Evolutionary conservation across 2,888 invertebrate species (phyloP).

Genomic region (Trachelus stipa): DNA sequence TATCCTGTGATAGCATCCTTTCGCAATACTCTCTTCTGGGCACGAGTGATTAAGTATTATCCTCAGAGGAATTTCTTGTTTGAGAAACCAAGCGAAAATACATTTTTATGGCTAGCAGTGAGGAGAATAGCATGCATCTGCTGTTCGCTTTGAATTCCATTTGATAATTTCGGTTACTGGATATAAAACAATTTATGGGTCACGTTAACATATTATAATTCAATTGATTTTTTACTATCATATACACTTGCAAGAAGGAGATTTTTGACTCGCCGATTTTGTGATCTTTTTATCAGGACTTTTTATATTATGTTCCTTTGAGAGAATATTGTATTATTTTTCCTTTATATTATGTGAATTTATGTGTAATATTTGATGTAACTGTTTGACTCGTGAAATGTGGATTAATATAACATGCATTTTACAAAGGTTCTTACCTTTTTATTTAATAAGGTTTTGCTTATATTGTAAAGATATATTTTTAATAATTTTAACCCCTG

Average conservation of each 20-base stretch:
- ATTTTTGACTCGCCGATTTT: background rate
- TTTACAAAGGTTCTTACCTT: background rate
- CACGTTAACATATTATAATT: background rate
- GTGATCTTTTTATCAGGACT: background rate
- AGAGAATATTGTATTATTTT: background rate
- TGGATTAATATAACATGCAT: background rate
- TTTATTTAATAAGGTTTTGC: background rate
- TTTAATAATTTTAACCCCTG: background rate
- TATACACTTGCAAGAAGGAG: background rate
- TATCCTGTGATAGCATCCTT: background rate
- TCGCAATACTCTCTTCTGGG: constrained; percentile 2
- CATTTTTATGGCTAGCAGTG: constrained; percentile 5
- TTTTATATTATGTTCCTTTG: background rate
- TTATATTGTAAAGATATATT: background rate
- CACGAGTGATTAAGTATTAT: constrained; percentile 2
- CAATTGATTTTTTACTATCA: background rate
- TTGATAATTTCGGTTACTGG: background rate
- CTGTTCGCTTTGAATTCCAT: constrained; percentile 2
- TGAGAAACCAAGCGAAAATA: constrained; percentile 8
- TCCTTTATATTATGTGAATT: background rate
- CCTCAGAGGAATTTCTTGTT: constrained; percentile 8
- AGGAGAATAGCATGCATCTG: constrained; percentile 5
- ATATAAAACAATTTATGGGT: background rate
- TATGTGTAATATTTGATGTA: background rate
- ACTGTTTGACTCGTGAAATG: background rate